phyloP scores from a whole-genome alignment of 2,113 vertebrate genomes.

The Periophthalmus modestus region DNA sequence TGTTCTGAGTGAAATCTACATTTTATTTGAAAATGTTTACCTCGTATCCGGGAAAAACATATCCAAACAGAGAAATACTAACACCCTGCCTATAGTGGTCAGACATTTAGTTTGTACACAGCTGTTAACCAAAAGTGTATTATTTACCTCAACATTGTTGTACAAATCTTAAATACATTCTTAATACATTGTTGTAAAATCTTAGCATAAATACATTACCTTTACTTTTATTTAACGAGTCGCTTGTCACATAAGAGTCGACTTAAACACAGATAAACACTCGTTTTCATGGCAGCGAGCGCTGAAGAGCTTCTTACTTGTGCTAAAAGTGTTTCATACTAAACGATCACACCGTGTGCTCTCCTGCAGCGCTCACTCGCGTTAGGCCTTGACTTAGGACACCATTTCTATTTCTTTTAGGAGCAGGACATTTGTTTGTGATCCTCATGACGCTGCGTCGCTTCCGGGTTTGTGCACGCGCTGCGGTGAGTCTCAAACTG shows the following conservation, averaged over 20 bases:
- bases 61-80: too few relatives aligned
- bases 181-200: too few relatives aligned
- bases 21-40: too few relatives aligned
- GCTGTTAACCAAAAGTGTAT: neutral
- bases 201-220: neutral
- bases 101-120: neutral
- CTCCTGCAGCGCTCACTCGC: constrained; percentile 32
- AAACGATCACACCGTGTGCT: neutral
- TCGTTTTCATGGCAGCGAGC: neutral
- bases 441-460: constrained; percentile 28
- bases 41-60: too few relatives aligned
- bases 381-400: constrained; percentile 2
- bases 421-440: constrained; percentile 44
- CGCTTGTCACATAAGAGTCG: neutral
- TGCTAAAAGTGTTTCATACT: neutral
- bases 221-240: neutral
- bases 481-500: neutral
- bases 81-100: neutral
- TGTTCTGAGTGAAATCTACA: too few relatives aligned
- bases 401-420: constrained; percentile 36
- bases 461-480: constrained; percentile 34
- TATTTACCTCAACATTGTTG: neutral
- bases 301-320: neutral
- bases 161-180: neutral
- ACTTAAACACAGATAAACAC: neutral